Evolutionary conservation across 2,113 vertebrate genomes (phyloP).

Genomic region (Psophia crepitans): DNA sequence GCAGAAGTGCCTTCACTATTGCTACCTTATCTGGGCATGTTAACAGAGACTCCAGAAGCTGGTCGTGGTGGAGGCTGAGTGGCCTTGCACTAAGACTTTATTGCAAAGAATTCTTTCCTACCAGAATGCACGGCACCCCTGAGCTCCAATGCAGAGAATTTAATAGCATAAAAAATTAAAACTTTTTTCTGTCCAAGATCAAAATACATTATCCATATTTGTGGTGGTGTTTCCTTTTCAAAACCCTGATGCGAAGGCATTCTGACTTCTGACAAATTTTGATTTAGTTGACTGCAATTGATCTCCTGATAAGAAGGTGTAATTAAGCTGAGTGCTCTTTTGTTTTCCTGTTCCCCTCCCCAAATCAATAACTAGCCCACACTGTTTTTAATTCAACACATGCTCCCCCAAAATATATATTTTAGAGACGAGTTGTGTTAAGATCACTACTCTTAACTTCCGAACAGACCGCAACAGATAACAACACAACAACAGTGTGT

Average conservation of each 20-base stretch:
- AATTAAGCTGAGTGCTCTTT: neutral
- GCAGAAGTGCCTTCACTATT: neutral
- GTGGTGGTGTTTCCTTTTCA: neutral
- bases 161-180: neutral
- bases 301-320: neutral
- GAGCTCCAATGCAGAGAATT: neutral
- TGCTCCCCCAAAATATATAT: neutral
- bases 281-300: neutral
- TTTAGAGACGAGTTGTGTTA: neutral
- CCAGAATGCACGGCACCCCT: neutral
- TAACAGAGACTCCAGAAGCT: neutral
- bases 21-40: fast-evolving
- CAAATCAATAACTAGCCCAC: neutral
- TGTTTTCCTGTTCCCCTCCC: fast-evolving
- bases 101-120: neutral
- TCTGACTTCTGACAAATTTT: neutral
- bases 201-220: neutral
- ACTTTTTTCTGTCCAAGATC: neutral
- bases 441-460: neutral
- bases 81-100: neutral
- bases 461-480: neutral
- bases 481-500: neutral
- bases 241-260: neutral
- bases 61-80: neutral
- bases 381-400: neutral